Evolutionary conservation across 2,888 invertebrate species (phyloP).

Genomic region (Tetropium fuscum): DNA sequence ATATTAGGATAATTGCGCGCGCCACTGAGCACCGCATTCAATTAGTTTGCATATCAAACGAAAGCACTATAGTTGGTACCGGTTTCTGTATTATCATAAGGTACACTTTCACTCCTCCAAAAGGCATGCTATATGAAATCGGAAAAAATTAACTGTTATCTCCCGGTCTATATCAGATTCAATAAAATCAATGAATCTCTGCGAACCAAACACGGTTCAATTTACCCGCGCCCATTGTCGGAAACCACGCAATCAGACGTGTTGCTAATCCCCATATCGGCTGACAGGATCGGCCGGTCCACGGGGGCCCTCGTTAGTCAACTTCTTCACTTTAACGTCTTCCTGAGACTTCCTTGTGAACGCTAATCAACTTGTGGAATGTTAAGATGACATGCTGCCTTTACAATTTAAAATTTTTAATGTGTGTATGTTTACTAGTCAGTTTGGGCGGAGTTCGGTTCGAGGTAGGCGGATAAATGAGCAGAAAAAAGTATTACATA

Average conservation of each 20-base stretch:
- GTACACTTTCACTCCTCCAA: too few relatives aligned
- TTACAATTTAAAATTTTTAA: constrained; percentile 34
- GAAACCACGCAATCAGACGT: constrained; percentile 52
- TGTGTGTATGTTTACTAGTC: constrained; percentile 11
- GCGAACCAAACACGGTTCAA: constrained; percentile 10
- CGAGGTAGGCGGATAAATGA: background rate
- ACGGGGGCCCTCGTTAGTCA: constrained; percentile 59
- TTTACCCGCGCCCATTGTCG: constrained; percentile 26
- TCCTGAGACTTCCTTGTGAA: constrained; percentile 48
- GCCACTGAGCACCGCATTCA: too few relatives aligned
- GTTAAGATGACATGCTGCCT: constrained; percentile 51
- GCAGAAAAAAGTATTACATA: background rate
- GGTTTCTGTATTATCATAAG: too few relatives aligned
- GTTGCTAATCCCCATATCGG: constrained; percentile 56
- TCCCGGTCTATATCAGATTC: too few relatives aligned
- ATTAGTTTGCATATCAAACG: too few relatives aligned
- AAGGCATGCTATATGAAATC: too few relatives aligned
- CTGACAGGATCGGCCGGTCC: constrained; percentile 52
- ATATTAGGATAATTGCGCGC: too few relatives aligned
- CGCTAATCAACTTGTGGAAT: constrained; percentile 53
- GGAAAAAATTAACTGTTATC: too few relatives aligned
- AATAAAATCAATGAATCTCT: too few relatives aligned
- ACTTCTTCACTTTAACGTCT: constrained; percentile 55
- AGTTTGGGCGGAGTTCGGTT: constrained; percentile 9
- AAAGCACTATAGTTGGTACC: too few relatives aligned